Evolutionary conservation across 2,797 vertebrate genomes (phyloP), one percentile per base, ranked within the genome.

Genomic region (Xerus rutilus): DNA sequence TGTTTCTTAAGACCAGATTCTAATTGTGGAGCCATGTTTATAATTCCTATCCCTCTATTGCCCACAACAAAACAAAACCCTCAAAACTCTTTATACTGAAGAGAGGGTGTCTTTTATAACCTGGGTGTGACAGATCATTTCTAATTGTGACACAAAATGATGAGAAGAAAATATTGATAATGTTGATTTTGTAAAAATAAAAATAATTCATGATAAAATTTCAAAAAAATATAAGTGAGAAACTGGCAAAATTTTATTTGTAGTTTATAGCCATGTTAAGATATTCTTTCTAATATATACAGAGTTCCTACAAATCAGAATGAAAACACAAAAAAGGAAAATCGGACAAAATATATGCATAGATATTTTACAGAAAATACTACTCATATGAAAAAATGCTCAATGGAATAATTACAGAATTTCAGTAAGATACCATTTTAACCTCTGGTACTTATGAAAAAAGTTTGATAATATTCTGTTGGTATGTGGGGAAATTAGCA

Each of bases 401-500:
- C 17, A 82, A 84, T 18, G 4, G 54, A 20, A 69, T 69, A 92
- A 59, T 83, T 67, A 88, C 0, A 65, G 28, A 88, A 82, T 47
- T 88, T 11, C 11, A 96, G 47, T 78, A n/a, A 89, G 12, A 65
- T 43, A 67, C 4, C 11, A 77, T 89, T 95, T 95, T 85, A 23
- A 82, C 1, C 9, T 43, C 25, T 89, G 76, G 28, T 17, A 87
- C 4, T 15, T 15, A 62, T 47, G 20, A 67, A 83, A 87, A 78
- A 69, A 30, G 25, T 78, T 86, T 92, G 8, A 28, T 87, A 95
- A 14, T 21, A 79, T 89, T 89, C 5, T 59, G 7, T 64, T 89
- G 28, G 23, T 93, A 76, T 54, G 11, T 3, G 14, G 20, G n/a
- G 67, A 91, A 93, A 77, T 20, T 67, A 52, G 62, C 2, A 89